phyloP scores from a whole-genome alignment of 2,113 vertebrate genomes.

The Murina feae region DNA sequence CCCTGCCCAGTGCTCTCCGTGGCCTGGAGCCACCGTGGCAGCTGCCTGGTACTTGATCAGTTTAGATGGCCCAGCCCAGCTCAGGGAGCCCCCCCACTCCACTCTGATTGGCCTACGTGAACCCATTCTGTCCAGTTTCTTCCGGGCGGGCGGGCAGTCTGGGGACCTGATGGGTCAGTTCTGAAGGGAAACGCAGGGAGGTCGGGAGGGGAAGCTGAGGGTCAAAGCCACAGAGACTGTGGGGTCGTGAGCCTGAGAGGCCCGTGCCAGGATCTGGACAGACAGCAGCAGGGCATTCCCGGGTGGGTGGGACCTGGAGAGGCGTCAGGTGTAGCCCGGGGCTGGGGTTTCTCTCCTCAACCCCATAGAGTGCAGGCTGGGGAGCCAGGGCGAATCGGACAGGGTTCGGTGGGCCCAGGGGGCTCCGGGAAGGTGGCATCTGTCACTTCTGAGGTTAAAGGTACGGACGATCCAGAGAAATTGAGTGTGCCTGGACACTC shows the following conservation, averaged over 20 bases:
- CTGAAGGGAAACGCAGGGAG: not conserved
- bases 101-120: not conserved
- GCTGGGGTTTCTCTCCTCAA: not conserved
- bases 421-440: not conserved
- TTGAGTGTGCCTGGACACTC: rapidly evolving
- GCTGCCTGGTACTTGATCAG: not conserved
- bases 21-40: not conserved
- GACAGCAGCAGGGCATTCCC: not conserved
- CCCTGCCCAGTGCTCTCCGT: rapidly evolving
- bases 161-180: not conserved
- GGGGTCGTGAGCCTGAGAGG: not conserved
- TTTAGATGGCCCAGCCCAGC: not conserved
- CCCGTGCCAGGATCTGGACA: not conserved
- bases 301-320: not conserved
- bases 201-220: not conserved
- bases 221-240: not conserved
- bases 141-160: not conserved
- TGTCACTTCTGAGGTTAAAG: not conserved
- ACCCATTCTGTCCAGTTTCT: not conserved
- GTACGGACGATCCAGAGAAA: not conserved
- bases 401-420: not conserved
- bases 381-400: not conserved
- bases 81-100: not conserved
- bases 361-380: rapidly evolving
- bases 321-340: not conserved